Conservation (phyloP, 2,113 vertebrate species). For the Antechinus stuartii region DNA sequence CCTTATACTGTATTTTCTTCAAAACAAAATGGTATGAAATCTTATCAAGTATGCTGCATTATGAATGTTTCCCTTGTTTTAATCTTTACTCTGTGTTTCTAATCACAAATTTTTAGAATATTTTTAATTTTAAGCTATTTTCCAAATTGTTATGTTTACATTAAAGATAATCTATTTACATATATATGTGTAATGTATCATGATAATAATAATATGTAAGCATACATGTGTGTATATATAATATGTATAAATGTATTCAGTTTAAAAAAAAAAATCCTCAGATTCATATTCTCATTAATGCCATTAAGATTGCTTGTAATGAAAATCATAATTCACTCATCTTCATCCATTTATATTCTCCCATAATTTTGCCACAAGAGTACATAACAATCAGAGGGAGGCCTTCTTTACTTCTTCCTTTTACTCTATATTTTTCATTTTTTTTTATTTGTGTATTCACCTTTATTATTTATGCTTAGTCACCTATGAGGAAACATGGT, state of each 20-base stretch:
- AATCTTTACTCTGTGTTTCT: background rate
- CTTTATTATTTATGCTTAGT: background rate
- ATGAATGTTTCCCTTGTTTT: background rate
- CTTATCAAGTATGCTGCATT: background rate
- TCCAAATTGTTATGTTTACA: background rate
- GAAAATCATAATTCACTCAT: background rate
- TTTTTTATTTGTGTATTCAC: background rate
- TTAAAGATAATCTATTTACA: background rate
- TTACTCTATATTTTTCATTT: background rate
- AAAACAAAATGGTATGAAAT: background rate
- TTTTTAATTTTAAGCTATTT: background rate
- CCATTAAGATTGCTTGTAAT: background rate
- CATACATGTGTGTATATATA: background rate
- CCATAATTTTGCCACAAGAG: background rate
- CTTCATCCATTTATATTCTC: background rate
- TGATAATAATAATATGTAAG: background rate
- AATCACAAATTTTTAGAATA: background rate
- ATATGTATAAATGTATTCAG: background rate
- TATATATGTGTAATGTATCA: background rate
- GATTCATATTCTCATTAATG: background rate
- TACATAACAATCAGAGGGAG: background rate
- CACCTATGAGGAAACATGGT: background rate
- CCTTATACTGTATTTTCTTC: background rate
- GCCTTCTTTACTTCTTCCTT: background rate
- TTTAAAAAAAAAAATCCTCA: background rate